Evolutionary conservation across 2,888 invertebrate genomes (phyloP).

Genomic region (Drosophila lutescens): DNA sequence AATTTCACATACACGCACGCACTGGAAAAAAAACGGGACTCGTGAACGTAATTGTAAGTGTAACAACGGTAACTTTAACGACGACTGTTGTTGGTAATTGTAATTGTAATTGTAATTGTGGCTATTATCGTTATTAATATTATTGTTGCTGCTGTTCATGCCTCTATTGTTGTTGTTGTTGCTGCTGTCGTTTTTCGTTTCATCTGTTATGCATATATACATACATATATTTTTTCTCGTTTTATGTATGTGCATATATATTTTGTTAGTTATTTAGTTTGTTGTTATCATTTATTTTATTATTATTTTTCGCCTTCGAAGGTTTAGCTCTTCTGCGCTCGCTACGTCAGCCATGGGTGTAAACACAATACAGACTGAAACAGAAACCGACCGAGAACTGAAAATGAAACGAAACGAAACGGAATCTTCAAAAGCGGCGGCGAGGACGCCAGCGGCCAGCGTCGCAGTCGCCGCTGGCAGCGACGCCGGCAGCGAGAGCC

Average conservation of each 20-base stretch:
- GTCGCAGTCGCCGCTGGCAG: slow-evolving; percentile 17
- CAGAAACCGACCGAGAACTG: slow-evolving; percentile 24
- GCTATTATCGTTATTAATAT: slow-evolving; percentile 17
- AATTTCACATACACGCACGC: slow-evolving; percentile 48
- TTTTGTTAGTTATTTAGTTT: slow-evolving; percentile 33
- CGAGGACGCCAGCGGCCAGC: slow-evolving; percentile 18
- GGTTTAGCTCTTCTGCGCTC: slow-evolving; percentile 62
- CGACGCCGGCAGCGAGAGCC: slow-evolving; percentile 35
- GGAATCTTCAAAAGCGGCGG: slow-evolving; percentile 55
- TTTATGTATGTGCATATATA: slow-evolving; percentile 28
- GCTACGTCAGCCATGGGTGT: slow-evolving; percentile 82
- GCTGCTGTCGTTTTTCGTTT: slow-evolving; percentile 9
- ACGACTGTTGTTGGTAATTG: slow-evolving; percentile 16
- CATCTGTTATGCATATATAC: slow-evolving; percentile 1
- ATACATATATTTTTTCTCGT: slow-evolving; percentile 42
- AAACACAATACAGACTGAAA: slow-evolving; percentile 83
- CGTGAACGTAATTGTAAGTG: slow-evolving; percentile 21
- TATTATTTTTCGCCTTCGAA: slow-evolving; percentile 30
- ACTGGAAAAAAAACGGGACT: slow-evolving; percentile 40
- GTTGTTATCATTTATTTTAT: slow-evolving; percentile 43
- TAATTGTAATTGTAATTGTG: slow-evolving; percentile 26
- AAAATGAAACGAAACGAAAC: slow-evolving; percentile 44
- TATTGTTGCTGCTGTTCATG: slow-evolving; percentile 16
- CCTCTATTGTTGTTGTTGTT: slow-evolving; percentile 8
- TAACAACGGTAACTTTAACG: slow-evolving; percentile 28